Base-by-base conservation (phyloP, 2,797 vertebrate genomes). In the Mus caroli region DNA sequence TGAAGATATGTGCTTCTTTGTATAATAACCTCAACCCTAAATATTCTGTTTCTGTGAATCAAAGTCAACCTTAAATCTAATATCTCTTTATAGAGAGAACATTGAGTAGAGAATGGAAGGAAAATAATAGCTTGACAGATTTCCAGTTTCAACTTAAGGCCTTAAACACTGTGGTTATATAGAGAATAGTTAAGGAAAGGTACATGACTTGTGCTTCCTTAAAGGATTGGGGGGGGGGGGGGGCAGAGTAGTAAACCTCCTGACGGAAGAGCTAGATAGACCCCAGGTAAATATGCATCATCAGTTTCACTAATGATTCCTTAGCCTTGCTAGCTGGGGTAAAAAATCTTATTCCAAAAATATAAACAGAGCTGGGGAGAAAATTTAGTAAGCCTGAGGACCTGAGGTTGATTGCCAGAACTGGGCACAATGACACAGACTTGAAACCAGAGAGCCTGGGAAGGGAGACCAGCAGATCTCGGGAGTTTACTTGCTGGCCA, bases 301-400 rank as follows among this genome's bases (percentile, higher is more conserved):
- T 88, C 90, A 73, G 15, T 82, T 31, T 85, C 50, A 50, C 40
- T 87, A 87, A 7, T 56, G 20, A 52, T 69, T 89, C 4, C 24
- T 91, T 52, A 84, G 24, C 2, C 14, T 93, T 87, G 58, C 37
- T 84, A 85, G 6, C 9, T 88, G 26, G 11, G 75, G 19, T 12
- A 43, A 96, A 88, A 89, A 88, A 78, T 26, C 86, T 73, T 91
- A 64, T 93, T 94, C 84, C 20, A 91, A 92, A 92, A 95, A 69
- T 62, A 77, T 50, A 90, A 87, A 56, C 24, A 34, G 11, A 67
- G 13, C 2, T 69, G 22, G 22, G 31, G 50, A 19, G 9, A 37
- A 94, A 91, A 37, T 14, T 71, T n/a, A 28, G 17, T 54, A 87
- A 52, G 4, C 34, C 12, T 37, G 50, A 34, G 13, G 13, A 87